A percentile compares a stretch with the other conserved stretches of the same genome.
Evolutionary conservation across 1,140 invertebrate species (phyloP).

Genomic region (Tetragonula clypearis): DNA sequence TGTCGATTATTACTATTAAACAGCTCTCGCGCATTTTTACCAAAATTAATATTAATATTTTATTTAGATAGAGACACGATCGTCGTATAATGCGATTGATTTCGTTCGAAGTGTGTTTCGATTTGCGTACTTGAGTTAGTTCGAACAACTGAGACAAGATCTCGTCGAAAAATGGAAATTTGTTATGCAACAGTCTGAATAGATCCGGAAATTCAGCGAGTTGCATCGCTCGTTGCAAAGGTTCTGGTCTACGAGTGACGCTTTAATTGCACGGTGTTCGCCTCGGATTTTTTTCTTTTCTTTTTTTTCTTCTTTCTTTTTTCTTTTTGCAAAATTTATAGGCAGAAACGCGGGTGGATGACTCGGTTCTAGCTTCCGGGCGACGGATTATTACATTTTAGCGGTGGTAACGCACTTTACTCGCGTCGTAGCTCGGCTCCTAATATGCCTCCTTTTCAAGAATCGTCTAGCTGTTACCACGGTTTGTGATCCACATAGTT

Average conservation of each 20-base stretch:
- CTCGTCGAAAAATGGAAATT: neutral
- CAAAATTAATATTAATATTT: too few species aligned
- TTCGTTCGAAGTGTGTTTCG: too few species aligned
- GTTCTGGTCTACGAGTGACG: slow-evolving; percentile 6
- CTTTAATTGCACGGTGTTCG: neutral
- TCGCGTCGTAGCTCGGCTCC: slow-evolving; percentile 27
- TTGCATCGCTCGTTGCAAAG: slow-evolving; percentile 19
- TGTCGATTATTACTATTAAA: too few species aligned
- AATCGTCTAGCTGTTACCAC: slow-evolving; percentile 81
- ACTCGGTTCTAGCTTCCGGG: slow-evolving; percentile 5
- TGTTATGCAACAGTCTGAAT: neutral
- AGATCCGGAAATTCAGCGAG: slow-evolving; percentile 15
- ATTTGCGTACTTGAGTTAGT: too few species aligned
- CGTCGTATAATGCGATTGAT: too few species aligned
- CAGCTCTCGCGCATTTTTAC: too few species aligned
- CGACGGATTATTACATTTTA: slow-evolving; percentile 6
- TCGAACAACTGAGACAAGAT: too few species aligned
- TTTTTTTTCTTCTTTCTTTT: too few species aligned
- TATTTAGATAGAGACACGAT: too few species aligned
- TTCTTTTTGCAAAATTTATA: neutral
- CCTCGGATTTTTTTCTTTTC: too few species aligned
- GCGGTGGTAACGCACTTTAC: slow-evolving; percentile 47
- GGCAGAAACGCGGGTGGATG: neutral
- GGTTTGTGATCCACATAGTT: slow-evolving; percentile 80
- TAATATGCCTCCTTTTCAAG: slow-evolving; percentile 63